phyloP scores from a whole-genome alignment of 2,113 vertebrate species.

The Microtus richardsoni region DNA sequence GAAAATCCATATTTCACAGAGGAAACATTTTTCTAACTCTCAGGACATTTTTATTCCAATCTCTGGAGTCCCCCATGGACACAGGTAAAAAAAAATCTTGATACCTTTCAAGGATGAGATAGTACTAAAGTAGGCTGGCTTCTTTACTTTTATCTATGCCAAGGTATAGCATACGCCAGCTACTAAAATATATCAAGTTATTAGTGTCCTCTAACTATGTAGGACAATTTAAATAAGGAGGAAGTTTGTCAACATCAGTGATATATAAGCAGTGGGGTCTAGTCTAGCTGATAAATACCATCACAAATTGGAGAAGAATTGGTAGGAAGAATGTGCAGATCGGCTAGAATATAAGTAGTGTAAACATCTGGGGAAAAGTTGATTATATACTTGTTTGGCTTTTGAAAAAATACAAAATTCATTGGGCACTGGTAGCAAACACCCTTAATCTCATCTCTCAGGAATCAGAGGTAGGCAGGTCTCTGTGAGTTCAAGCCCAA shows the following conservation, averaged over 20 bases:
- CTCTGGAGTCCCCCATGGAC: not conserved
- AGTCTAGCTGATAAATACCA: not conserved
- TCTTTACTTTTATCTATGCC: not conserved
- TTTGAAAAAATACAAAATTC: not conserved
- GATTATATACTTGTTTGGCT: not conserved
- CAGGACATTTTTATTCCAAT: not conserved
- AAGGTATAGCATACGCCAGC: not conserved
- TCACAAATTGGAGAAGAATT: not conserved
- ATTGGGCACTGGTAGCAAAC: not conserved
- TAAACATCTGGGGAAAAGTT: not conserved
- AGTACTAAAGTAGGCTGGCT: not conserved
- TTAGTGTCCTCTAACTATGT: not conserved
- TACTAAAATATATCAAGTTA: not conserved
- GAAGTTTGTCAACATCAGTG: not conserved
- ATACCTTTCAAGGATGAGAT: not conserved
- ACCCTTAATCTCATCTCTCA: not conserved
- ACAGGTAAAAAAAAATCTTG: not conserved
- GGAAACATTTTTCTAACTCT: not conserved
- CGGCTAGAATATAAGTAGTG: not conserved
- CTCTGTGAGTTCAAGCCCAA: not conserved
- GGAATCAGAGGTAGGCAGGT: not conserved
- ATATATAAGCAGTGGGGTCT: not conserved
- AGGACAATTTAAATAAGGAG: slow-evolving; percentile 6
- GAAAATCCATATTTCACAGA: not conserved
- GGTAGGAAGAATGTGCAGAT: not conserved